A percentile compares a stretch with the other conserved stretches of the same genome.
phyloP scores from a whole-genome alignment of 2,888 invertebrate genomes.

The Netelia melanura region DNA sequence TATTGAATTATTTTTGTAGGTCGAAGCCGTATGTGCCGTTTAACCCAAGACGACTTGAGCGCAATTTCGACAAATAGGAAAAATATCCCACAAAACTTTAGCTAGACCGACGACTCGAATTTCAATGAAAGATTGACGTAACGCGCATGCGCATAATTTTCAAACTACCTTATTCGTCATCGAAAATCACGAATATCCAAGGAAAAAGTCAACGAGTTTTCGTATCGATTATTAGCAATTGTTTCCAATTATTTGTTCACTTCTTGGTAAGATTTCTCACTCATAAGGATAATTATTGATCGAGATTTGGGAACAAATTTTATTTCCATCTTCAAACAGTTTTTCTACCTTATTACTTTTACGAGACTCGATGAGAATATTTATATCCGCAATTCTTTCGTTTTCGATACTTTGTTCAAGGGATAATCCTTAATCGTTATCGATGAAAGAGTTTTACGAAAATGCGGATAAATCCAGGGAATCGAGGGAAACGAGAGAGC shows the following conservation, averaged over 20 bases:
- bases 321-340: no score
- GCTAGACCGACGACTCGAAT: conserved; percentile 27
- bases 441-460: no score
- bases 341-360: no score
- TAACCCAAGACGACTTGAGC: conserved; percentile 31
- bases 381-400: no score
- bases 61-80: conserved; percentile 8
- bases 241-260: not conserved
- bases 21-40: conserved; percentile 54
- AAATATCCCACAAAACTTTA: conserved; percentile 28
- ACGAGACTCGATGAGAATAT: no score
- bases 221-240: not conserved
- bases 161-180: not conserved
- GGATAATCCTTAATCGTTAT: no score
- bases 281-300: no score
- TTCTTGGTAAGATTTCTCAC: no score
- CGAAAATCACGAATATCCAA: not conserved
- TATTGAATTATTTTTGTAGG: conserved; percentile 59
- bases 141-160: not conserved
- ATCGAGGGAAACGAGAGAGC: not conserved
- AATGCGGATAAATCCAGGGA: not conserved
- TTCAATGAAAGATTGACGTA: conserved; percentile 34
- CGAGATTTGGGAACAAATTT: no score
- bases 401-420: no score
- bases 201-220: no score